Percentiles rank a stretch among this genome's conserved stretches.
phyloP scores from a whole-genome alignment of 2,888 invertebrate species.

The Diploptera punctata region DNA sequence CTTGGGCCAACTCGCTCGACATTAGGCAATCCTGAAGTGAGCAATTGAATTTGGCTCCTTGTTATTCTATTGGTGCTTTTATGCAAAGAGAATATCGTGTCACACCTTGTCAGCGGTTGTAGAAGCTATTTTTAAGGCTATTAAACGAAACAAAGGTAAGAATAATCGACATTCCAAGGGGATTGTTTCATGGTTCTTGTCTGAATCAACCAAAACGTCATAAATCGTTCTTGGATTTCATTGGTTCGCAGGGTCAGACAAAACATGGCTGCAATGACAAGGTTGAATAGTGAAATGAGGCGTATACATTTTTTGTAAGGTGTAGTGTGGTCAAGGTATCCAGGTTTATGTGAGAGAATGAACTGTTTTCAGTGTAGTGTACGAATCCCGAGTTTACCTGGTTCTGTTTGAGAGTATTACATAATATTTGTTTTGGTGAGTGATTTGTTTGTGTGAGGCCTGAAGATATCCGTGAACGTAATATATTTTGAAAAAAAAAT shows the following conservation, averaged over 20 bases:
- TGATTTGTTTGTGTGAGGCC: neutral
- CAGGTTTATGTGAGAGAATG: neutral
- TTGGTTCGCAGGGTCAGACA: neutral
- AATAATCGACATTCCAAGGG: no score
- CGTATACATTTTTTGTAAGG: neutral
- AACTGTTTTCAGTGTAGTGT: neutral
- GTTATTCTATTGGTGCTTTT: no score
- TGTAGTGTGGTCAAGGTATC: neutral
- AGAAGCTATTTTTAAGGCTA: no score
- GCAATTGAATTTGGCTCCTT: no score
- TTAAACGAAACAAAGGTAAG: no score
- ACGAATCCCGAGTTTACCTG: neutral
- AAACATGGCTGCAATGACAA: slow-evolving; percentile 23
- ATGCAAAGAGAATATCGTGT: no score
- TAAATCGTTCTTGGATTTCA: neutral
- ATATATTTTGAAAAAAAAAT: neutral
- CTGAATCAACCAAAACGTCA: neutral
- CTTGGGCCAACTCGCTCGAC: no score
- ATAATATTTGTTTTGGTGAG: neutral
- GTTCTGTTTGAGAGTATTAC: neutral
- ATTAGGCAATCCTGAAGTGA: no score
- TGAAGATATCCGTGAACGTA: neutral
- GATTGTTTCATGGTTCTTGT: no score
- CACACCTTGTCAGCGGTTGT: no score
- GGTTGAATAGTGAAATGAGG: slow-evolving; percentile 17